Conservation (phyloP, 35 echinoderm and acorn worm species). For the Stichopus chloronotus region DNA sequence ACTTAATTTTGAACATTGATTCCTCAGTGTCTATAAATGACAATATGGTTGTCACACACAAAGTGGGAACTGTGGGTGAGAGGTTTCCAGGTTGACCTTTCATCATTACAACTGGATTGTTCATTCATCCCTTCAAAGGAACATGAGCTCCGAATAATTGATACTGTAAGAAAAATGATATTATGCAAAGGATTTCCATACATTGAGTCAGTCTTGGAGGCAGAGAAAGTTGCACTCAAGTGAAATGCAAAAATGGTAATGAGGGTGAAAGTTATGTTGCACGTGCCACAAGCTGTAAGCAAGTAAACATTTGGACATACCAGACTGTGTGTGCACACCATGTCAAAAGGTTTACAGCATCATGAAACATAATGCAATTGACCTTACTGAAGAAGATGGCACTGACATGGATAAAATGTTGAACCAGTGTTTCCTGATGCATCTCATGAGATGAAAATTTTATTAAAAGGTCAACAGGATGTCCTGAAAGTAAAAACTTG, state of each 20-base stretch:
- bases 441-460: slow-evolving; percentile 35
- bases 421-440: neutral
- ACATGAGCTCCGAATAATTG: too few species aligned
- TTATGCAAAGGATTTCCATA: neutral
- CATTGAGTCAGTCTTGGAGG: neutral
- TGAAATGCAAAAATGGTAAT: neutral
- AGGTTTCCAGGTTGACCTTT: too few species aligned
- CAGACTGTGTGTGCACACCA: neutral
- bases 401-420: slow-evolving; percentile 4
- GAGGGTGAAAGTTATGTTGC: neutral
- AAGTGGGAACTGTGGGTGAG: too few species aligned
- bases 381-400: neutral
- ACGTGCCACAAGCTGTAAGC: neutral
- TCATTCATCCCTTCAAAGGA: too few species aligned
- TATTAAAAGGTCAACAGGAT: slow-evolving; percentile 16
- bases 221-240: neutral
- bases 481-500: neutral
- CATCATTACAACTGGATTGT: too few species aligned
- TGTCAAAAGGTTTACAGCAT: neutral
- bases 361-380: neutral
- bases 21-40: too few species aligned
- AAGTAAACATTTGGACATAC: neutral
- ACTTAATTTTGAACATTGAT: too few species aligned
- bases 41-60: too few species aligned
- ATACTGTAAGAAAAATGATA: too few species aligned